A percentile compares a stretch with the other conserved stretches of the same genome.
These are phyloP conservation scores for Hypomesus transpacificus DNA, from an alignment of 2,113 vertebrate genomes.

Conservation along the genomic window DNA sequence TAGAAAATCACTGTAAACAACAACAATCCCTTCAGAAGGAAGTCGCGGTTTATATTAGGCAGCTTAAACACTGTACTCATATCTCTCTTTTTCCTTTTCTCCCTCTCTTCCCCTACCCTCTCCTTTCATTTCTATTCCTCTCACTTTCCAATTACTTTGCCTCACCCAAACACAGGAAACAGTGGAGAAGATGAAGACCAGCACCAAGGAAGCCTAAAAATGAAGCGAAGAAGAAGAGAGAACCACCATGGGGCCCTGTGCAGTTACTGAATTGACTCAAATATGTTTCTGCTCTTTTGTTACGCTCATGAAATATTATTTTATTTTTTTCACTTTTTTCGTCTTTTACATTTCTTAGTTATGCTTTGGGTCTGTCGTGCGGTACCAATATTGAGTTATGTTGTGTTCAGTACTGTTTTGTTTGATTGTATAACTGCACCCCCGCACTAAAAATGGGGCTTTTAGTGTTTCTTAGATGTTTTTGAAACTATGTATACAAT, in stretches of 20 bases:
- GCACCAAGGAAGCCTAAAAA: slow-evolving; percentile 88
- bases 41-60: no score
- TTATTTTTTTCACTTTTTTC: slow-evolving; percentile 58
- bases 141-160: slow-evolving; percentile 15
- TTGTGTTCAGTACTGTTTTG: slow-evolving; percentile 68
- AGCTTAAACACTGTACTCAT: no score
- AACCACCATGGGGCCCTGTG: slow-evolving; percentile 45
- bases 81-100: no score
- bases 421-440: slow-evolving; percentile 61
- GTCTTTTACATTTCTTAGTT: slow-evolving; percentile 60
- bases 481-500: slow-evolving; percentile 37
- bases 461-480: background rate
- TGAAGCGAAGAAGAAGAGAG: slow-evolving; percentile 39
- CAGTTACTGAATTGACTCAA: slow-evolving; percentile 52
- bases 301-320: slow-evolving; percentile 32
- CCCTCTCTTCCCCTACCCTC: background rate
- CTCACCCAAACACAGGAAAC: slow-evolving; percentile 77
- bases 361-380: slow-evolving; percentile 45
- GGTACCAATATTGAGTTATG: slow-evolving; percentile 48
- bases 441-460: slow-evolving; percentile 58
- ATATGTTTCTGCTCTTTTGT: slow-evolving; percentile 37
- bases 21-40: background rate
- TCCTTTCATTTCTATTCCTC: background rate
- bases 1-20: slow-evolving; percentile 19
- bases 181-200: slow-evolving; percentile 85